Evolutionary conservation across 2,888 invertebrate species (phyloP), one percentile per base, ranked within the genome.

Genomic region (Tenthredo scrophulariae): DNA sequence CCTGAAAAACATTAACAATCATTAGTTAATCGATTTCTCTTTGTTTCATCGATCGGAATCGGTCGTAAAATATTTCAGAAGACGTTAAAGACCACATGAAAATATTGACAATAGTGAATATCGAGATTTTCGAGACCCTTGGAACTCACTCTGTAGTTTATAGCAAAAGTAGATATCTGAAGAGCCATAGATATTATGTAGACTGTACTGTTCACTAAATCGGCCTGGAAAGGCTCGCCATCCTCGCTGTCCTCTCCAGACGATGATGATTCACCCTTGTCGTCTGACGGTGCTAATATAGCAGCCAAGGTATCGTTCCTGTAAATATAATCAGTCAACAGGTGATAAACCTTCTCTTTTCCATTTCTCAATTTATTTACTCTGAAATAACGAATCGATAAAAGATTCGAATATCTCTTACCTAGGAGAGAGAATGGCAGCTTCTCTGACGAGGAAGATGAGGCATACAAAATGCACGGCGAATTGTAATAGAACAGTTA

Each of bases 141-240:
- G 15, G 26, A 62, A 90, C 93, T 93, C 94, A 99, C 99, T 95
- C 99, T 97, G 93, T 99, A 99, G 94, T 99, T 99, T 86, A 99
- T 98, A 85, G 99, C 99, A 94, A 99, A 99, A 15, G 99, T 99
- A 1, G 98, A 98, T 88, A 99, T 97, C 95, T 99, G 99, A 86
- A 99, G 94, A 22, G 99, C 97, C 96, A 99, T 97, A 1, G 99
- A 99, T 90, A 99, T 98, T 86, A 99, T 97, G 93, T 99, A 99
- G 18, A 99, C 99, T 0, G 99, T 99, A 91, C 99, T 98, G 94
- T 99, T 99, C 62, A 99, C 95, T 86, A 99, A 95, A 92, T 97
- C 98, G 7, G 99, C 98, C 89, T 97, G 96, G 93, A 99, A 99
- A 88, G 96, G 96, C 84, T 96, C 96, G 0, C 50, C 83, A 86